Evolutionary conservation across 1,140 invertebrate genomes (phyloP), one percentile per base, ranked within the genome.

Genomic region (Lepidurus arcticus): DNA sequence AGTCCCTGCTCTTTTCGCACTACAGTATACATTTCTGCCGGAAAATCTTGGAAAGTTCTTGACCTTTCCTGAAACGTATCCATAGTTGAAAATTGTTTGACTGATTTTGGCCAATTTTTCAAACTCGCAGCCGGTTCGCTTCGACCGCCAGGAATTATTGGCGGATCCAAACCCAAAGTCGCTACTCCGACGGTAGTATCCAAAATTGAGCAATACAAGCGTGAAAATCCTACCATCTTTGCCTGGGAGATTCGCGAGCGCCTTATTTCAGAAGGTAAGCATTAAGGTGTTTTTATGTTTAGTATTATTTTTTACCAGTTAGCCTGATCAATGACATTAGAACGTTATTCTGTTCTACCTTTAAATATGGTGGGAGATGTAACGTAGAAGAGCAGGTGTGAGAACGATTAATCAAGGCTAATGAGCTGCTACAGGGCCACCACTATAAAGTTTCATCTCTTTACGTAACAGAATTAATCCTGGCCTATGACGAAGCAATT

Each of bases 141-240:
- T 79, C 89, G 94, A 82, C 93, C 96, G 82, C 96, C 96, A 45
- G 94, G 96, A 75, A 90, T 98, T 82, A 99, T 99, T 83, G 98
- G 97, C 78, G 98, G 98, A 76, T 98, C 95, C 85, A 99, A 99
- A 87, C 97, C 97, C 21, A 96, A 99, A 87, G 98, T 99, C 77
- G 97, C 97, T 79, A 99, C 97, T 42, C 95, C 95, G 11, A 93
- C 94, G 6, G 95, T 97, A 73, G 95, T 97, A 45, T 92, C 93
- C 79, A 97, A 97, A 88, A 97, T 97, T 83, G 95, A 97, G 86
- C 94, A 96, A 85, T 97, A 97, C 88, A 97, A 97, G 88, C 87
- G 95, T 80, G 94, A 97, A 86, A 97, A 97, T 86, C 95, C 94
- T n/a, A 97, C 95, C 78, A 97, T 99, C 85, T 97, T 97, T 88